Evolutionary conservation across 1,140 invertebrate genomes (phyloP), one percentile per base, ranked within the genome.

Genomic region (Calliopsis andreniformis): DNA sequence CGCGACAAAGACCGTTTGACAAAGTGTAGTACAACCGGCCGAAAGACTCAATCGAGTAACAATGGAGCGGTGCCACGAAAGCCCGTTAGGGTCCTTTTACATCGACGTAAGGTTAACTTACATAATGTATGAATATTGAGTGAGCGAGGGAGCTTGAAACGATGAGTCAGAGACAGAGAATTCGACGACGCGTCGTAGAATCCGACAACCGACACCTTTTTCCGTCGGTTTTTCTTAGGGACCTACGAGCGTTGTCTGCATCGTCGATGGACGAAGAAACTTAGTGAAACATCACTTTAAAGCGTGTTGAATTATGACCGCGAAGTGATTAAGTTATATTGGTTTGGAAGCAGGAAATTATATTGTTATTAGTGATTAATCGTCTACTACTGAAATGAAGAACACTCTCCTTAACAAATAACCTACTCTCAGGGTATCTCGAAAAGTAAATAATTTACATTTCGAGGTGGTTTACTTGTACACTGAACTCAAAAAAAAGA

Each of bases 111-210:
- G 72, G 49, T 79, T 68, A 76, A 76, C 72, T 68, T 79, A 76
- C 72, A 76, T 79, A 79, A 79, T 63, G 63, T 56, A 76, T 63
- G 78, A 69, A 79, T 79, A 79, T 69, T 25, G 70, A 61, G 35
- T 28, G 45, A 58, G 16, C 32, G 53, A 43, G 43, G 61, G 32
- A 59, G n/a, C 45, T 35, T 25, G 53, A 39, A 45, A 61, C 58
- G 61, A 62, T 79, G 71, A 79, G 35, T 76, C 78, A 79, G 39
- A 7, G 23, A 25, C 53, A 32, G 39, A 55, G 69, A 73, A 73
- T 77, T 63, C 45, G 43, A 58, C 55, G 56, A 28, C 47, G 25
- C 42, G 49, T 16, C 14, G 23, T 63, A 8, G 56, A 45, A 73
- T 43, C 35, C 59, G 56, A 32, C 62, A 55, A 61, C 43, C 55